A percentile compares a stretch with the other conserved stretches of the same genome.
These are phyloP conservation scores for Pollimyrus isidori DNA, from an alignment of 2,113 vertebrate genomes.

Conservation along the genomic window DNA sequence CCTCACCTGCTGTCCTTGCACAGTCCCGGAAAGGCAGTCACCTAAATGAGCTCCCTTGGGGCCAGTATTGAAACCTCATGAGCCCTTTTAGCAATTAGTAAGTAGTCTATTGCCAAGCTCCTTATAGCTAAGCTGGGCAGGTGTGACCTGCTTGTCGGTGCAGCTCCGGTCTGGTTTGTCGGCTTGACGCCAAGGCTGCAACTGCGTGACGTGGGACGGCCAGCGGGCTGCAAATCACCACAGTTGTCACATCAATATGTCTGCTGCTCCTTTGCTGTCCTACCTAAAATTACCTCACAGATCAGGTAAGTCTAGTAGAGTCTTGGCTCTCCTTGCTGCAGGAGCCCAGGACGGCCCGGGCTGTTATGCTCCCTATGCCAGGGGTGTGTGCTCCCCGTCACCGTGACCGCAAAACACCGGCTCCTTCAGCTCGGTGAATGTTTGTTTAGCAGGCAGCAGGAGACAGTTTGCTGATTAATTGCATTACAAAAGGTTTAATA, in stretches of 20 bases:
- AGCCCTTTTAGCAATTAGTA: neutral
- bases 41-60: neutral
- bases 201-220: neutral
- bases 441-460: neutral
- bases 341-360: neutral
- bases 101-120: neutral
- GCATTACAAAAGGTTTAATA: neutral
- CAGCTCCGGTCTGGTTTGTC: neutral
- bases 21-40: neutral
- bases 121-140: neutral
- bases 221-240: neutral
- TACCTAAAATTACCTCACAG: neutral
- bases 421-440: neutral
- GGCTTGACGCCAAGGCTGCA: neutral
- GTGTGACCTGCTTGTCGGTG: neutral
- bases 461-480: neutral
- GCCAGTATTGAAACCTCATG: neutral
- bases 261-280: neutral
- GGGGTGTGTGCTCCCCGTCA: neutral
- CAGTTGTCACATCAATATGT: neutral
- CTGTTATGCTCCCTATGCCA: neutral
- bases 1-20: neutral
- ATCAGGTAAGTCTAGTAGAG: neutral
- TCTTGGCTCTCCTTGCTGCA: neutral
- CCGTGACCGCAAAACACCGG: neutral